Percentiles rank a stretch among this genome's conserved stretches.
Evolutionary conservation across 1,140 invertebrate species (phyloP).

Genomic region (Brachionus rotundiformis): DNA sequence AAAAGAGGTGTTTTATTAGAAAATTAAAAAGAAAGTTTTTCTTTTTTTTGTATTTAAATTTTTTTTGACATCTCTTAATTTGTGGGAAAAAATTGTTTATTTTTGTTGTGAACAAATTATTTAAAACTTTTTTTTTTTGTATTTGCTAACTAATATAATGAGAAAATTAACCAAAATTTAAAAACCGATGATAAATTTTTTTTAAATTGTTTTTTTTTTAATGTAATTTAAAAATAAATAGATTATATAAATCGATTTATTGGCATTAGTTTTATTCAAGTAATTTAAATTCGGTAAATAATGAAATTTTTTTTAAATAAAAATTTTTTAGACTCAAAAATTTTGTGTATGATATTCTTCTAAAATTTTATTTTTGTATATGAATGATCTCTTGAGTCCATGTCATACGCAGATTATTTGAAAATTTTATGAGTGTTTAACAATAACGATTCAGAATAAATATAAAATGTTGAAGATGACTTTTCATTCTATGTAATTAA

Average conservation of each 20-base stretch:
- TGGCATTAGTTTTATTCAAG: no score
- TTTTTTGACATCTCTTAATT: neutral
- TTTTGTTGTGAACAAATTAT: conserved; percentile 5
- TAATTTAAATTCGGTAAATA: no score
- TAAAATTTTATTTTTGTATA: no score
- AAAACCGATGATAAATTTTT: conserved; percentile 1
- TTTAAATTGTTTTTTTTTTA: neutral
- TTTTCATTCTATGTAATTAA: no score
- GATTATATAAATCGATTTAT: no score
- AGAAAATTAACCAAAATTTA: neutral
- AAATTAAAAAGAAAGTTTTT: neutral
- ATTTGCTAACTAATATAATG: neutral
- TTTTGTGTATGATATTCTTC: no score
- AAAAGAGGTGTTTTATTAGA: neutral
- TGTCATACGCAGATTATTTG: no score
- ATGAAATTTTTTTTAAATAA: neutral
- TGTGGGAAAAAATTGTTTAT: neutral
- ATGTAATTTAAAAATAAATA: neutral
- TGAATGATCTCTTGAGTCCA: no score
- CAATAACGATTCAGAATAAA: no score
- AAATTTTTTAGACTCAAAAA: neutral
- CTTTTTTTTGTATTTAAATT: neutral
- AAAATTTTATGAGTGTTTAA: no score
- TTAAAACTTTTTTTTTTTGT: neutral
- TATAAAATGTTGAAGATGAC: no score